Base-by-base conservation (phyloP, 2,888 invertebrate genomes). In the Phyllotreta cruciferae region DNA sequence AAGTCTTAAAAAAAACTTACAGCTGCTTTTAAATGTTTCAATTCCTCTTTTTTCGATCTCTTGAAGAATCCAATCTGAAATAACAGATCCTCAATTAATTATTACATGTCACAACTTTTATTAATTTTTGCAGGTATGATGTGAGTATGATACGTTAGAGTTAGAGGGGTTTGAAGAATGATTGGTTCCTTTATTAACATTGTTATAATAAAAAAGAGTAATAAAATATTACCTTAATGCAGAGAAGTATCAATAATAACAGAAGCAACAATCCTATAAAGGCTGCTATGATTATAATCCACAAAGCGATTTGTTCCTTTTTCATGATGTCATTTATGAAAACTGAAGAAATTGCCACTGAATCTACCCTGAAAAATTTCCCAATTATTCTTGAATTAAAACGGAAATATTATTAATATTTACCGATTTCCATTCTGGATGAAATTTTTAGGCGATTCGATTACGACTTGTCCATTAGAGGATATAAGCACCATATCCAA, bases 1-100 rank as follows among this genome's bases (percentile, higher is more conserved):
- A 13, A 47, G 10, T 7, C 9, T 13, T 24, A 1, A 4, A 1
- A 4, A 24, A 24, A 3, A 68, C 72, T 70, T 70, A 78, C 77
- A 66, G 78, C 75, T 10, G 77, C 77, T 70, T 77, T 79, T 61
- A 84, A 71, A 56, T 81, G 79, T 65, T 83, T 78, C 70, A 85
- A 74, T 72, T 84, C 82, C 50, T 83, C 81, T 72, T 83, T 83
- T 60, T 78, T 82, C 11, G 77, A 72, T 47, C 85, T 79, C 58
- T 81, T 80, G 67, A 85, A 85, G 78, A 85, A 85, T 55, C 84
- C 84, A 64, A 77, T 69, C 83, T 83, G 65, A 57, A 77, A 73
- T 14, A 39, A 57, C 14, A 36, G n/a, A 6, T 11, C n/a, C n/a
- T n/a, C n/a, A n/a, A n/a, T n/a, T n/a, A n/a, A n/a, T n/a, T n/a